phyloP scores from a whole-genome alignment of 2,113 vertebrate species.

The Rhinolophus ferrumequinum region DNA sequence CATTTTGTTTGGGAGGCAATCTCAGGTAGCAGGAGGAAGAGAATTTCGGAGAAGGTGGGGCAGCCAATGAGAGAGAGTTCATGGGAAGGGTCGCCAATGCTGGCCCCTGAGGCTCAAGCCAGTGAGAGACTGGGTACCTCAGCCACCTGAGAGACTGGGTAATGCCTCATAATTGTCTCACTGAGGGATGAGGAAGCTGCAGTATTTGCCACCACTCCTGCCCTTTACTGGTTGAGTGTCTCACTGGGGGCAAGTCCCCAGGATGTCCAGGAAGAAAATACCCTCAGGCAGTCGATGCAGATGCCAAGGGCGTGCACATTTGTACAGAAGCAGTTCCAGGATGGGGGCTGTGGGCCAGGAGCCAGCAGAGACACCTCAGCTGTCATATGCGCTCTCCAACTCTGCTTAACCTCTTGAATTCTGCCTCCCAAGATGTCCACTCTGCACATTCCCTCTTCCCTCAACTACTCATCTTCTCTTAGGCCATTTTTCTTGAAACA shows the following conservation, averaged over 20 bases:
- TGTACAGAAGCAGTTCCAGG: background rate
- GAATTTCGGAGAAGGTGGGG: background rate
- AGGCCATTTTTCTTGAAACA: background rate
- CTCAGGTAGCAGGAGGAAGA: background rate
- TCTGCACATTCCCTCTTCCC: background rate
- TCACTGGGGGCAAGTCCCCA: too few relatives aligned
- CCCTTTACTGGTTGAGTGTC: too few relatives aligned
- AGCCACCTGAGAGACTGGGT: background rate
- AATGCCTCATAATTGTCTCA: too few relatives aligned
- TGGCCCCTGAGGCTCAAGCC: background rate
- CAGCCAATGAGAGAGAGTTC: background rate
- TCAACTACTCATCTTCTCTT: background rate
- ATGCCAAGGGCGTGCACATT: background rate
- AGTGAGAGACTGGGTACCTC: background rate
- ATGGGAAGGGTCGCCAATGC: background rate
- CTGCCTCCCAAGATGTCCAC: background rate
- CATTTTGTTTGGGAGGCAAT: background rate
- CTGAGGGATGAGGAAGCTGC: too few relatives aligned
- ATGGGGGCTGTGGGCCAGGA: too few relatives aligned
- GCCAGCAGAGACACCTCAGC: background rate
- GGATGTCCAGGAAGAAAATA: background rate
- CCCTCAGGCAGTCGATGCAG: background rate
- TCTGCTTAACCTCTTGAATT: background rate
- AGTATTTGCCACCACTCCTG: too few relatives aligned
- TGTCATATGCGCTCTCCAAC: background rate